Evolutionary conservation across 2,888 invertebrate species (phyloP).

Genomic region (Metopia argyrocephala): DNA sequence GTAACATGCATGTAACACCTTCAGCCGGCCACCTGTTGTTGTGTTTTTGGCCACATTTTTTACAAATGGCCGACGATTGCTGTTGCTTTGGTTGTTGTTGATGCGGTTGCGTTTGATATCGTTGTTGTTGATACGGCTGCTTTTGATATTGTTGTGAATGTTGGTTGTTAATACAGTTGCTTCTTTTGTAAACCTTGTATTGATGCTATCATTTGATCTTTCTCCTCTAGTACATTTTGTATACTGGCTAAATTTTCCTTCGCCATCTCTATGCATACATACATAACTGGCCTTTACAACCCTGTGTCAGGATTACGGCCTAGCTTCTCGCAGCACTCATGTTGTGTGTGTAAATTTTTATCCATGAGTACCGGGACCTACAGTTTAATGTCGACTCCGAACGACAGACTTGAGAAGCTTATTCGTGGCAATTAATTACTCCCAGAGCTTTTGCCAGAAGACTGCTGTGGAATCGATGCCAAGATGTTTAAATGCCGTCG

Average conservation of each 20-base stretch:
- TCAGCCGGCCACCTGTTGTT: conserved; percentile 22
- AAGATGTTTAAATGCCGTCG: too few relatives aligned
- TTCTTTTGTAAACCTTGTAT: conserved; percentile 3
- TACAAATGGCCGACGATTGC: conserved; percentile 11
- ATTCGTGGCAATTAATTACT: too few relatives aligned
- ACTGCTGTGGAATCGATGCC: too few relatives aligned
- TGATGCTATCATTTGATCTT: background rate
- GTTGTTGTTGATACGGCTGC: background rate
- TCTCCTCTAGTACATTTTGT: background rate
- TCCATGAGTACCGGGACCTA: too few relatives aligned
- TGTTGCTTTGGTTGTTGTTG: background rate
- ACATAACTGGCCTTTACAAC: too few relatives aligned
- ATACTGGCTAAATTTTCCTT: conserved; percentile 11
- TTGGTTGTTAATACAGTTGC: conserved; percentile 13
- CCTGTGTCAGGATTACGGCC: too few relatives aligned
- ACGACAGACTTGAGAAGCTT: too few relatives aligned
- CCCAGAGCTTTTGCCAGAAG: too few relatives aligned
- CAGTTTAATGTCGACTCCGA: too few relatives aligned
- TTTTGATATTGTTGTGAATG: background rate
- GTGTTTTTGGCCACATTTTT: conserved; percentile 37
- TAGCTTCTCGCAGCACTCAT: too few relatives aligned
- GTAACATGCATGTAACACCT: conserved; percentile 12
- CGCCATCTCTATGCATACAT: background rate
- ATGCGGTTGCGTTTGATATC: background rate
- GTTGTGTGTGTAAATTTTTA: too few relatives aligned